Conservation (phyloP, 2,113 vertebrate genomes). For the Phodopus roborovskii region DNA sequence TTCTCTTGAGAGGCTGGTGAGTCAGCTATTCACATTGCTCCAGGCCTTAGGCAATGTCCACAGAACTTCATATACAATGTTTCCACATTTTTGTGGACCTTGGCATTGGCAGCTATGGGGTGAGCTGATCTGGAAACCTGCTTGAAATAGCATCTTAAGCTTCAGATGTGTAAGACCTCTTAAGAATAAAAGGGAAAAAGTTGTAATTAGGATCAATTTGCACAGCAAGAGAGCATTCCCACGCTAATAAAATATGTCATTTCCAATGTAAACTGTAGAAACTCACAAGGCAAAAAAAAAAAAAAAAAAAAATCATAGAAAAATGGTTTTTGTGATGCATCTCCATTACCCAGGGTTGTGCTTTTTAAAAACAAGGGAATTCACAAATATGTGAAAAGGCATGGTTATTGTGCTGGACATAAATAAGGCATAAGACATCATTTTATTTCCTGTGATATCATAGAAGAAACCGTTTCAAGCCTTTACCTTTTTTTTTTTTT, state of each 20-base stretch:
- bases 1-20: slow-evolving; percentile 22
- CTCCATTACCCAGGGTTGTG: neutral
- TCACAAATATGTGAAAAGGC: slow-evolving; percentile 44
- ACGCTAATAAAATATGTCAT: slow-evolving; percentile 14
- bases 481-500: neutral
- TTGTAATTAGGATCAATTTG: slow-evolving; percentile 29
- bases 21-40: neutral
- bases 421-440: slow-evolving; percentile 13
- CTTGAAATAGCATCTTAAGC: neutral
- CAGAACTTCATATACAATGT: neutral
- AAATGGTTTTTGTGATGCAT: neutral
- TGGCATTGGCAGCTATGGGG: neutral
- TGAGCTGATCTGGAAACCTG: neutral
- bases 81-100: neutral
- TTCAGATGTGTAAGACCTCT: neutral
- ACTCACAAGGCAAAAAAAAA: slow-evolving; percentile 14
- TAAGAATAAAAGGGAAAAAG: neutral
- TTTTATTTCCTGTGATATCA: slow-evolving; percentile 39
- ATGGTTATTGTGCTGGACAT: neutral
- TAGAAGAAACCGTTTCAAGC: neutral
- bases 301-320: neutral
- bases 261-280: slow-evolving; percentile 37
- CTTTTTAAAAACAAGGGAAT: slow-evolving; percentile 56
- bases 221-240: neutral
- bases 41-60: neutral